Percentiles rank a stretch among this genome's conserved stretches.
Evolutionary conservation across 2,888 invertebrate species (phyloP).

Genomic region (Cryptocheilus praepositus): DNA sequence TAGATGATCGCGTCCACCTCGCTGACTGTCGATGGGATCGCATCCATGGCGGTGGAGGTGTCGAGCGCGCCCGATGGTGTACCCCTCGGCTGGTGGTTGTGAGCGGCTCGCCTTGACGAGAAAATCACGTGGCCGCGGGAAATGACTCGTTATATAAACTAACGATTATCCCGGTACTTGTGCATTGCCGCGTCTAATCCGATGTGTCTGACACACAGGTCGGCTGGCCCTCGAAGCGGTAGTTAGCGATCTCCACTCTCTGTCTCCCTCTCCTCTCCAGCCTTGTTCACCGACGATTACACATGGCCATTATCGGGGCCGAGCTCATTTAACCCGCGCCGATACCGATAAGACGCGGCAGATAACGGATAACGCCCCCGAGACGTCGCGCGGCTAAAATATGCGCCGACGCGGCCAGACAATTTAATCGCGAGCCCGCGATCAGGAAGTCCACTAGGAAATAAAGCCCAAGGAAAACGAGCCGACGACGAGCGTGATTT

Average conservation of each 20-base stretch:
- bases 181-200: conserved; percentile 55
- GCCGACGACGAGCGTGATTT: conserved; percentile 28
- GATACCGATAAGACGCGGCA: conserved; percentile 24
- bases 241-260: conserved; percentile 1
- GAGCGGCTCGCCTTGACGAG: conserved; percentile 73
- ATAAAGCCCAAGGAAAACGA: conserved; percentile 47
- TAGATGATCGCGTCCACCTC: no score
- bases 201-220: conserved; percentile 40
- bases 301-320: conserved; percentile 27
- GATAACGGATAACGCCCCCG: conserved; percentile 51
- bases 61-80: conserved; percentile 20
- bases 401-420: conserved; percentile 24
- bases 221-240: conserved; percentile 4
- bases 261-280: neutral
- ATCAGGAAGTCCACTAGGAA: conserved; percentile 43
- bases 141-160: conserved; percentile 74
- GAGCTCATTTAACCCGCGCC: conserved; percentile 29
- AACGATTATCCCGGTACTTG: conserved; percentile 66
- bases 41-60: conserved; percentile 47
- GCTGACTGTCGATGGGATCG: conserved; percentile 15
- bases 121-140: conserved; percentile 72
- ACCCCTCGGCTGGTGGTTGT: conserved; percentile 52
- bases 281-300: no score
- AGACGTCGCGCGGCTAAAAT: conserved; percentile 39
- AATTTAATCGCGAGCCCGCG: conserved; percentile 23